Percentiles rank a stretch among this genome's conserved stretches.
These are phyloP conservation scores for Trachythela sp. DNA, from an alignment of 64 coral and sea anemone genomes.

Conservation along the genomic window DNA sequence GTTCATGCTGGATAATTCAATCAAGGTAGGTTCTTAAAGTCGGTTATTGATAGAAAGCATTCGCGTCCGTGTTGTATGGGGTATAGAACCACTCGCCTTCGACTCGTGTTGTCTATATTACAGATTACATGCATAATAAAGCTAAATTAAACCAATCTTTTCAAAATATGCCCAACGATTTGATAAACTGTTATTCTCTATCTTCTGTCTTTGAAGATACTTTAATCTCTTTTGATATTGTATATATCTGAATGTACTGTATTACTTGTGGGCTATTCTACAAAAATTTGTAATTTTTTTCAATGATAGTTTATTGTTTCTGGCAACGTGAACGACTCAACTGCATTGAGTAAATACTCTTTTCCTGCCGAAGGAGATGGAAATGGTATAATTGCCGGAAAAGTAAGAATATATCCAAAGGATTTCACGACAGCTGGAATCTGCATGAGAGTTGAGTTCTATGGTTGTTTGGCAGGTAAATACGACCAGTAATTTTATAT, in stretches of 20 bases:
- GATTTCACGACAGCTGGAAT: neutral
- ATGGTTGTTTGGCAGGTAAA: neutral
- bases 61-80: neutral
- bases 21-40: neutral
- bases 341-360: neutral
- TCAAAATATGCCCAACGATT: no score
- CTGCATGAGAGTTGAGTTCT: conserved; percentile 1
- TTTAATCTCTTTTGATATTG: no score
- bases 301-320: neutral
- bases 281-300: neutral
- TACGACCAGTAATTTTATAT: neutral
- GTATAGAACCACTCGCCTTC: neutral
- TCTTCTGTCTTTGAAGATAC: no score
- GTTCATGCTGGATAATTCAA: neutral
- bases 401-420: neutral
- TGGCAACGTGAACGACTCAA: neutral
- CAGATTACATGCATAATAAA: no score
- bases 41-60: neutral
- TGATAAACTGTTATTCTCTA: no score
- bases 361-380: neutral
- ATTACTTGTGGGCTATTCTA: no score
- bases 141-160: no score
- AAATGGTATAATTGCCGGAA: neutral
- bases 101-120: neutral
- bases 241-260: no score